These are phyloP conservation scores for Aplocera efformata DNA, from an alignment of 2,888 invertebrate species.

Conservation along the genomic window DNA sequence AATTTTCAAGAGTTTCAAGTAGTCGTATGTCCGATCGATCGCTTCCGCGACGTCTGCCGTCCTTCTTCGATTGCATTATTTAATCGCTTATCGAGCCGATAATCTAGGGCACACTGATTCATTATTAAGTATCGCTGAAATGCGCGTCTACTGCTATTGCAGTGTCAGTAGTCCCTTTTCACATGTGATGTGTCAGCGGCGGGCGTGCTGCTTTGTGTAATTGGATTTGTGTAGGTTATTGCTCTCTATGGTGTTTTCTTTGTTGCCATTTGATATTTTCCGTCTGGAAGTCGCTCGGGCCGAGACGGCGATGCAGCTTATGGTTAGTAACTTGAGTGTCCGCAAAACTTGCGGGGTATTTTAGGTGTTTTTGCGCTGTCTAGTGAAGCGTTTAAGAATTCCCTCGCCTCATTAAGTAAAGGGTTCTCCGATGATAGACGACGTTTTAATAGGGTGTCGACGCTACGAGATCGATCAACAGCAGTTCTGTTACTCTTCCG, in stretches of 20 bases:
- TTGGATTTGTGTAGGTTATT: conserved; percentile 56
- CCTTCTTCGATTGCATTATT: conserved; percentile 44
- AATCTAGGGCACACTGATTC: conserved; percentile 35
- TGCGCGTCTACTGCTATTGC: conserved; percentile 28
- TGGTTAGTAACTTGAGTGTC: no score
- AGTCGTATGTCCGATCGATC: conserved; percentile 32
- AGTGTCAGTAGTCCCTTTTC: conserved; percentile 44
- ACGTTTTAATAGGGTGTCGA: conserved; percentile 8
- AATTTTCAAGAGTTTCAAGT: conserved; percentile 4
- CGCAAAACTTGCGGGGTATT: no score
- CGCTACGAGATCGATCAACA: conserved; percentile 1
- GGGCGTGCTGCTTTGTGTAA: conserved; percentile 52
- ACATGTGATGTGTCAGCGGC: conserved; percentile 44
- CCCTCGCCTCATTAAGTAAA: conserved; percentile 9
- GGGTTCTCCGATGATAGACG: conserved; percentile 8
- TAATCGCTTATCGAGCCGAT: conserved; percentile 40
- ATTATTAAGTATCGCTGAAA: conserved; percentile 7
- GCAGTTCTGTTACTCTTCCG: background rate
- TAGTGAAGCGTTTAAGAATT: conserved; percentile 4
- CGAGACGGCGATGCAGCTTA: no score
- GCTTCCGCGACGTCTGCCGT: conserved; percentile 30
- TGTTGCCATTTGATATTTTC: conserved; percentile 26
- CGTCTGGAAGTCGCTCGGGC: conserved; percentile 16
- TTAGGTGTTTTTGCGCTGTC: conserved; percentile 4
- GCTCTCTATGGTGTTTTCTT: conserved; percentile 32